A percentile compares a stretch with the other conserved stretches of the same genome.
Evolutionary conservation across 2,888 invertebrate species (phyloP).

Genomic region (Chloromyia formosa): DNA sequence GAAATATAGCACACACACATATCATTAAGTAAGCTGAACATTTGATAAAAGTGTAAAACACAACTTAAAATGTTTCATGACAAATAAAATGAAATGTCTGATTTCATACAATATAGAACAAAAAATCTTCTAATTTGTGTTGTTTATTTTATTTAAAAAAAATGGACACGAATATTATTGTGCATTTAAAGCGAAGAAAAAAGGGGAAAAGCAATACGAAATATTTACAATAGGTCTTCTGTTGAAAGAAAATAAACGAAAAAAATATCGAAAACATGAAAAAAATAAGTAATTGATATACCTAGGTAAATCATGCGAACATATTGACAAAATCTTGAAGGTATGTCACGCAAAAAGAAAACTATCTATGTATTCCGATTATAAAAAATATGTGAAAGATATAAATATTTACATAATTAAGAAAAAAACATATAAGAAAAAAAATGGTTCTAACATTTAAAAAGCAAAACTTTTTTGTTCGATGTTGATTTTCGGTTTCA

Average conservation of each 20-base stretch:
- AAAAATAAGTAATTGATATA: not conserved
- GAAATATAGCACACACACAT: conserved; percentile 31
- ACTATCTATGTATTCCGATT: too few species aligned
- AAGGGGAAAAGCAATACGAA: conserved; percentile 50
- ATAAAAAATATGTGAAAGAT: too few species aligned
- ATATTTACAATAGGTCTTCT: conserved; percentile 42
- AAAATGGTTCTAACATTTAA: too few species aligned
- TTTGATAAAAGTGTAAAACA: conserved; percentile 15
- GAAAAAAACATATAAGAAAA: too few species aligned
- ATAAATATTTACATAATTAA: too few species aligned
- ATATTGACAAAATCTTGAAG: not conserved
- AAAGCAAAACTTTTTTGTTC: too few species aligned
- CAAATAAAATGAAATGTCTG: not conserved
- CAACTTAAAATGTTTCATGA: not conserved
- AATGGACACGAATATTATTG: conserved; percentile 15
- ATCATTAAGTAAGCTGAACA: conserved; percentile 35
- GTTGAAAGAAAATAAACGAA: conserved; percentile 17
- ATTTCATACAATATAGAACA: not conserved
- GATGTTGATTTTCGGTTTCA: too few species aligned
- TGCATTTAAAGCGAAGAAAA: not conserved
- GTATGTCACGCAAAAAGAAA: too few species aligned
- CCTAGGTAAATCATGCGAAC: not conserved
- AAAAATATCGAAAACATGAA: not conserved
- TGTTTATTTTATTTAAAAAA: not conserved
- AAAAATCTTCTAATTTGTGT: too few species aligned